Evolutionary conservation across 1,140 invertebrate species (phyloP).

Genomic region (Calephelis virginiensis): DNA sequence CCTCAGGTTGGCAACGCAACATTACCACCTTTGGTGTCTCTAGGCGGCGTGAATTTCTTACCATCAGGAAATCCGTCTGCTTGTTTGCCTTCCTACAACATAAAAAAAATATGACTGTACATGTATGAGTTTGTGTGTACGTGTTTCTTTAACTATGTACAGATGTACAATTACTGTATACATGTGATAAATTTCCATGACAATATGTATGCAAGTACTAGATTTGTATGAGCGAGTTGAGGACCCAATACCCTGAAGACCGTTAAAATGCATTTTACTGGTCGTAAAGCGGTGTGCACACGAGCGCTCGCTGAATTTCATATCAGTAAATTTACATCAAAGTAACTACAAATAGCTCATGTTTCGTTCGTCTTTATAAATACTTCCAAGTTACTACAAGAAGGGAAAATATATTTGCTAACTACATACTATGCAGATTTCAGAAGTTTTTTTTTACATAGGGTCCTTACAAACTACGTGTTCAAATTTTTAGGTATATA

Average conservation of each 20-base stretch:
- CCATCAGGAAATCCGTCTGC: no score
- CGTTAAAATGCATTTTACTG: constrained; percentile 45
- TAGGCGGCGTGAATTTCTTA: no score
- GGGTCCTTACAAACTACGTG: no score
- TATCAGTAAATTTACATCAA: constrained; percentile 31
- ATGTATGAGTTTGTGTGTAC: no score
- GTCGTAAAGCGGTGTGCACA: constrained; percentile 39
- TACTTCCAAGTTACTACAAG: neutral
- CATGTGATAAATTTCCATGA: constrained; percentile 17
- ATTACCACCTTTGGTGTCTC: no score
- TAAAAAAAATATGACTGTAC: no score
- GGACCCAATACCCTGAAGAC: constrained; percentile 34
- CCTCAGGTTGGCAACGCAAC: no score
- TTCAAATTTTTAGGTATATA: no score
- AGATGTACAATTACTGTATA: no score
- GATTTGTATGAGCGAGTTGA: constrained; percentile 31
- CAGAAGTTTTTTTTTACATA: no score
- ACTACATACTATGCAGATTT: neutral
- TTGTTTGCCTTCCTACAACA: no score
- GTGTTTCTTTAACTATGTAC: no score
- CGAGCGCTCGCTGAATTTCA: constrained; percentile 34
- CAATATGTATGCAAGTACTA: constrained; percentile 10
- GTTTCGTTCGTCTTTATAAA: neutral
- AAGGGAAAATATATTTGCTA: neutral
- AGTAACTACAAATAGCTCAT: constrained; percentile 8